Percentiles rank a stretch among this genome's conserved stretches.
Conservation (phyloP, 2,113 vertebrate genomes). For the Ia io region DNA sequence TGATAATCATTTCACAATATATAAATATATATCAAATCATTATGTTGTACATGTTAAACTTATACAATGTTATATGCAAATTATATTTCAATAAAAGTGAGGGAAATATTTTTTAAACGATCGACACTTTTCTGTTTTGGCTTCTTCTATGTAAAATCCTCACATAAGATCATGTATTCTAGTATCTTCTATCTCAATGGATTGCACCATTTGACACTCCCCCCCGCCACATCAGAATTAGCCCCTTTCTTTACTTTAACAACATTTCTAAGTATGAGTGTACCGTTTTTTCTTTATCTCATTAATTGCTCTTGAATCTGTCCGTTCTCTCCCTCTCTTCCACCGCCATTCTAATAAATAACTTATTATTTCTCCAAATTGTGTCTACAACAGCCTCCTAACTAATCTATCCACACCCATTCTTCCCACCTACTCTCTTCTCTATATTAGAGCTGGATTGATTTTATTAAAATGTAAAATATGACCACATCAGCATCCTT, state of each 20-base stretch:
- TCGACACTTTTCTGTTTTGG: background rate
- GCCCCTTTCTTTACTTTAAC: background rate
- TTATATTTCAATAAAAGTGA: background rate
- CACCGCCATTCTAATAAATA: background rate
- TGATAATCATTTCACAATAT: background rate
- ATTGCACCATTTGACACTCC: background rate
- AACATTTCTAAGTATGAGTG: background rate
- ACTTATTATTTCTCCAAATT: background rate
- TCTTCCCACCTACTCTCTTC: background rate
- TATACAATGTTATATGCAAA: background rate
- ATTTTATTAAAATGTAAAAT: background rate
- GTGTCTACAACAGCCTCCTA: background rate
- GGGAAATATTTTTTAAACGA: background rate
- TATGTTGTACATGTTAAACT: background rate
- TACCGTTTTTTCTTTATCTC: background rate
- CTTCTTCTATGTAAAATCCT: background rate
- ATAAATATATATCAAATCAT: background rate
- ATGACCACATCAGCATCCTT: background rate
- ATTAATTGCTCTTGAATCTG: background rate
- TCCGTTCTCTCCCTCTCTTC: background rate
- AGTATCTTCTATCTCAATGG: background rate
- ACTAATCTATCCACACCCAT: background rate
- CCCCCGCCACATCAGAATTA: background rate
- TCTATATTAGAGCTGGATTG: background rate
- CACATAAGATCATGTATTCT: background rate